Evolutionary conservation across 1,140 invertebrate species (phyloP).

Genomic region (Brachionus manjavacas): DNA sequence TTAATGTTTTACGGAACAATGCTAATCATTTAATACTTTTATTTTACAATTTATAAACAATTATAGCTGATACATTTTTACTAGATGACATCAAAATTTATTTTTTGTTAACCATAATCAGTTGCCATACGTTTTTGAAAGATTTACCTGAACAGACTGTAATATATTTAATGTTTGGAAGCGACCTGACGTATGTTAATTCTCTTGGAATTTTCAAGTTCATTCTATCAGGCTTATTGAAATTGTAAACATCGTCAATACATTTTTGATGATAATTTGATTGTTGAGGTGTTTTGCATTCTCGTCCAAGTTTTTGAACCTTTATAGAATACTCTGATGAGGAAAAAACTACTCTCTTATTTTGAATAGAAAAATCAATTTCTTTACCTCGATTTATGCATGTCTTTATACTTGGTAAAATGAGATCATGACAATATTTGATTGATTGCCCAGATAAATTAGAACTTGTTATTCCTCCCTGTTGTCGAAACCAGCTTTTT

Average conservation of each 20-base stretch:
- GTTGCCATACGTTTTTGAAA: not conserved
- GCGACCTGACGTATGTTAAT: not conserved
- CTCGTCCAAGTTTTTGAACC: not conserved
- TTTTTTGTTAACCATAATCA: not conserved
- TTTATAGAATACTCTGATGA: not conserved
- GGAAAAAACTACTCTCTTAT: not conserved
- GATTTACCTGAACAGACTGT: not conserved
- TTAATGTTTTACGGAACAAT: no score
- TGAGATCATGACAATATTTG: not conserved
- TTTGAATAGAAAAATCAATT: not conserved
- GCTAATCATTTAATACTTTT: no score
- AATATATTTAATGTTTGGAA: constrained; percentile 14
- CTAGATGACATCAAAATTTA: not conserved
- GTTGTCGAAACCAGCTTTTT: constrained; percentile 20
- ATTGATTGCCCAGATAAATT: not conserved
- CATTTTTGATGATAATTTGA: constrained; percentile 30
- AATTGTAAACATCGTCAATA: constrained; percentile 19
- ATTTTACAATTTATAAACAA: no score
- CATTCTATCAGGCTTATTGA: not conserved
- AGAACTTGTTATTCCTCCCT: not conserved
- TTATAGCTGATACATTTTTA: no score
- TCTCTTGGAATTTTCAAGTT: constrained; percentile 34
- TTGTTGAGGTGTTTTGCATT: not conserved
- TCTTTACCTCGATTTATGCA: not conserved
- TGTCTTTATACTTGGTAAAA: not conserved